These are phyloP conservation scores for Trachelus stipa DNA, from an alignment of 2,888 invertebrate genomes.

Conservation along the genomic window DNA sequence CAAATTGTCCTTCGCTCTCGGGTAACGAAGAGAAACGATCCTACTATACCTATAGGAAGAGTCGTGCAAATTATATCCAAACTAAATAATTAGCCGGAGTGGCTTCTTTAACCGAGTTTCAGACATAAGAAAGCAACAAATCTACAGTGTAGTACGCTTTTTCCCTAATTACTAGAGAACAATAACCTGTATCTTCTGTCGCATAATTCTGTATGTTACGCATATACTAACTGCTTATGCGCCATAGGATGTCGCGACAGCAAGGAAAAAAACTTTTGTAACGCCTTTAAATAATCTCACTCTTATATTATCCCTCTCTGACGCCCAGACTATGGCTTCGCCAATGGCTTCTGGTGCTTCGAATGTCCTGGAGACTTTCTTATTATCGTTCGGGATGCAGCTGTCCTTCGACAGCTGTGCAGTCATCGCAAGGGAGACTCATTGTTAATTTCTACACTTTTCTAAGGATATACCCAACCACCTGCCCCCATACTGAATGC, in stretches of 20 bases:
- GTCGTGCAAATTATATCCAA: neutral
- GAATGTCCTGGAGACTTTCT: neutral
- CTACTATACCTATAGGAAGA: neutral
- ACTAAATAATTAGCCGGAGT: neutral
- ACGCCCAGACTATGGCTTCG: neutral
- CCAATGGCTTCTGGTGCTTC: neutral
- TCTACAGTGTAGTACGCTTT: neutral
- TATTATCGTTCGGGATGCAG: slow-evolving; percentile 40
- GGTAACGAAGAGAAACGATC: neutral
- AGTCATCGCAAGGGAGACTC: slow-evolving; percentile 38
- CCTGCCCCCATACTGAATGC: slow-evolving; percentile 38
- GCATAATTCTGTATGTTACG: neutral
- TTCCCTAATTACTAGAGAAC: neutral
- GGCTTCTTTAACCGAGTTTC: neutral
- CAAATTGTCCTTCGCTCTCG: neutral
- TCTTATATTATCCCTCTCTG: neutral
- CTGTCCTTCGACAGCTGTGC: slow-evolving; percentile 56
- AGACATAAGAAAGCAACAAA: neutral
- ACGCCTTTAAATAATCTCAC: neutral
- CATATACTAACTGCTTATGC: neutral
- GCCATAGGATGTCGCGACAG: neutral
- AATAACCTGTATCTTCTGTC: neutral
- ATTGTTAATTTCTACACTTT: slow-evolving; percentile 49
- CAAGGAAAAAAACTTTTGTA: neutral
- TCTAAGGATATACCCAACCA: slow-evolving; percentile 37